Percentiles rank a stretch among this genome's conserved stretches.
Evolutionary conservation across 1,140 invertebrate species (phyloP).

Genomic region (Neodiprion pinetum): DNA sequence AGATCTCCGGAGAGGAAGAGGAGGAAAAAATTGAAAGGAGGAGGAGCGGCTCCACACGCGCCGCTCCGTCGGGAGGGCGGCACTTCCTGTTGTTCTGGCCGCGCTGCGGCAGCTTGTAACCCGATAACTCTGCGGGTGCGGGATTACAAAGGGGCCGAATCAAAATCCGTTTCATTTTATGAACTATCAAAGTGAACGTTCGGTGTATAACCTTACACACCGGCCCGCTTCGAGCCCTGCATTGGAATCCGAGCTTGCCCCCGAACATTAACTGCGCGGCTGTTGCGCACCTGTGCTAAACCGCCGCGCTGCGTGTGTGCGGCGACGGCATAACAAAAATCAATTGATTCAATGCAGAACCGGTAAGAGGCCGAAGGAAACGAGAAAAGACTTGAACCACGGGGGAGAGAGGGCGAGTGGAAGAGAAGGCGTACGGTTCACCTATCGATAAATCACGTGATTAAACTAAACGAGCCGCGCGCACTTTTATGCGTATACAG

Average conservation of each 20-base stretch:
- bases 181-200: slow-evolving; percentile 37
- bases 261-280: background rate
- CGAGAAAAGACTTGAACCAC: background rate
- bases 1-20: slow-evolving; percentile 1
- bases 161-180: slow-evolving; percentile 46
- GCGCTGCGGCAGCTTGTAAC: background rate
- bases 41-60: background rate
- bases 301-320: background rate
- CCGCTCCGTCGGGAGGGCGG: background rate
- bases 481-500: slow-evolving; percentile 11
- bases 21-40: slow-evolving; percentile 7
- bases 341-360: background rate
- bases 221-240: slow-evolving; percentile 32
- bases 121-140: slow-evolving; percentile 27
- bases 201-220: slow-evolving; percentile 11
- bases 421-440: no score
- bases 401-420: slow-evolving; percentile 13
- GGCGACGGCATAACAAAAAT: slow-evolving; percentile 12
- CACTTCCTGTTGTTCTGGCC: slow-evolving; percentile 1
- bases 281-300: background rate
- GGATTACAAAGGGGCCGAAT: slow-evolving; percentile 36
- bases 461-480: slow-evolving; percentile 36
- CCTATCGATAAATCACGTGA: slow-evolving; percentile 33
- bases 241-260: background rate
- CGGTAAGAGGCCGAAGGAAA: background rate